These are phyloP conservation scores for Tarsius wallacei DNA, from an alignment of 2,797 vertebrate genomes.

Conservation along the genomic window DNA sequence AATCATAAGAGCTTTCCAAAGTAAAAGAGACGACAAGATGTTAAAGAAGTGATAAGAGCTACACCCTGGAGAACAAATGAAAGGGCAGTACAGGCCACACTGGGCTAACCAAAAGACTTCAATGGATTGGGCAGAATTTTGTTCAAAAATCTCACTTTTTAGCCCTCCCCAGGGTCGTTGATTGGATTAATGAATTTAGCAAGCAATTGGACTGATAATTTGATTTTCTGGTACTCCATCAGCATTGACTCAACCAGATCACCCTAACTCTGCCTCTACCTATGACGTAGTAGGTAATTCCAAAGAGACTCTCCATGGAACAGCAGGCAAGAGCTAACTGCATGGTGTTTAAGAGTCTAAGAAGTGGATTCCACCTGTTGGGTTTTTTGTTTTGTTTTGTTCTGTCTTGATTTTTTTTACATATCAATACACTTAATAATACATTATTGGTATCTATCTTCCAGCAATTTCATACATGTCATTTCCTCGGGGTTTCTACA, in stretches of 20 bases:
- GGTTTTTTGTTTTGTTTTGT: not conserved
- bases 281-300: not conserved
- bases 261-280: not conserved
- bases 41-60: not conserved
- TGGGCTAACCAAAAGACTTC: not conserved
- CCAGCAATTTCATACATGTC: not conserved
- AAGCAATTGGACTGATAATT: not conserved
- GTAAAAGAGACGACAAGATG: not conserved
- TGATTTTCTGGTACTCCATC: not conserved
- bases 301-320: not conserved
- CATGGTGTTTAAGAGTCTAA: not conserved
- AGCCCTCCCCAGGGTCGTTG: not conserved
- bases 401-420: not conserved
- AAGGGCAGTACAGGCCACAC: not conserved
- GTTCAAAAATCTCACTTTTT: not conserved
- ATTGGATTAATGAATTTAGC: not conserved
- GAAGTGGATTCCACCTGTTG: not conserved
- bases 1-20: not conserved
- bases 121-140: not conserved
- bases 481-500: slow-evolving; percentile 11
- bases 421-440: not conserved
- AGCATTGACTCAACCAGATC: not conserved
- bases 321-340: not conserved
- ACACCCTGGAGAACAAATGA: not conserved
- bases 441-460: slow-evolving; percentile 15